Evolutionary conservation across 2,797 vertebrate genomes (phyloP).

Genomic region (Catamblyrhynchus diadema): DNA sequence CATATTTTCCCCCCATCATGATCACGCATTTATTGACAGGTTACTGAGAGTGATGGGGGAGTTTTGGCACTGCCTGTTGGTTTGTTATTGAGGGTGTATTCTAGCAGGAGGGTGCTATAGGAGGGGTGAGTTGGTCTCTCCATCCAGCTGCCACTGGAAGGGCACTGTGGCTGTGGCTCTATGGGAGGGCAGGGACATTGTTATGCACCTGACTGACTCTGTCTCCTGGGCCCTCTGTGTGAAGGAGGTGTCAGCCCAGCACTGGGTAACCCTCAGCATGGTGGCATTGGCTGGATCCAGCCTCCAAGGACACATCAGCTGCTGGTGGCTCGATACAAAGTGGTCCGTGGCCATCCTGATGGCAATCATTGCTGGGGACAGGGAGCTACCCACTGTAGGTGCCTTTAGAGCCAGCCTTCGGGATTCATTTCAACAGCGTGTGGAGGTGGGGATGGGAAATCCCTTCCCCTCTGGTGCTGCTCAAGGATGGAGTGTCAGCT

Average conservation of each 20-base stretch:
- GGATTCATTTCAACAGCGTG: fast-evolving
- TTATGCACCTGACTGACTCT: neutral
- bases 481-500: neutral
- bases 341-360: fast-evolving
- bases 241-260: neutral
- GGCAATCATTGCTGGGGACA: neutral
- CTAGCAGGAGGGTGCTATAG: neutral
- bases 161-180: neutral
- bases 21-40: neutral
- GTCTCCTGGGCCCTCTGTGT: neutral
- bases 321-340: neutral
- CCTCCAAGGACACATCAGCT: neutral
- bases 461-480: neutral
- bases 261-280: neutral
- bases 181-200: neutral
- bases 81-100: neutral
- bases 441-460: neutral
- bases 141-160: neutral
- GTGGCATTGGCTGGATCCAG: neutral
- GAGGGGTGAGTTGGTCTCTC: neutral
- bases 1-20: neutral
- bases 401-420: fast-evolving
- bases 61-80: neutral
- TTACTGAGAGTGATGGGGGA: neutral
- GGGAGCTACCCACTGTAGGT: fast-evolving